Base-by-base conservation (phyloP, 2,888 invertebrate species). In the Tipula helvola region DNA sequence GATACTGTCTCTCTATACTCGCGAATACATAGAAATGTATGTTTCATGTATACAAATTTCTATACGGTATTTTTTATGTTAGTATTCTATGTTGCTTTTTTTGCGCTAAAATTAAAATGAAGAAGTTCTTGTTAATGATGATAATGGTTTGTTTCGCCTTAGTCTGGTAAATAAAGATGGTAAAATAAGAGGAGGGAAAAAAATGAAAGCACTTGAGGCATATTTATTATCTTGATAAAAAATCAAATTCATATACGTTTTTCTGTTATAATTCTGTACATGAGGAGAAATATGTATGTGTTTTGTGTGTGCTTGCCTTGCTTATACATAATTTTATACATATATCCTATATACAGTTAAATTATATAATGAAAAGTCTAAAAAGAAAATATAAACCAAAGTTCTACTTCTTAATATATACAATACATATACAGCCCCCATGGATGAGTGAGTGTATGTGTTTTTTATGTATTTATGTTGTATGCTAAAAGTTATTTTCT, bases 71-170 rank as follows among this genome's bases (percentile, higher is more conserved):
- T 71, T 52, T 52, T 16, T 52, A 52, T 52, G 52, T 52, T 28
- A 28, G 28, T 28, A 28, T 57, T 57, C 12, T 57, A 18, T 57
- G 5, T 18, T 12, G 57, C 18, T 57, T 57, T 52, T 13, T 52
- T 52, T 13, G 4, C 8, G 71, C 18, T 57, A 10, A 71, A 71
- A 71, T 71, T 52, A 71, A 18, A 12, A 71, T 71, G 71, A 71
- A 71, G 71, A 71, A 71, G 71, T 71, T 71, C 71, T 71, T 71
- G 71, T 71, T 71, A 71, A 71, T 71, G 71, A 71, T 71, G 71
- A 71, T 71, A 71, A 71, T 71, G 71, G 71, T 71, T 71, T 71
- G 28, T 71, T 71, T 71, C 71, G 71, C 28, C 71, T 71, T 71
- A 71, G 71, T 7, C 28, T 71, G 71, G 52, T 7, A 57, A 57